A percentile compares a stretch with the other conserved stretches of the same genome.
Evolutionary conservation across 2,113 vertebrate genomes (phyloP).

Genomic region (Siniperca chuatsi): DNA sequence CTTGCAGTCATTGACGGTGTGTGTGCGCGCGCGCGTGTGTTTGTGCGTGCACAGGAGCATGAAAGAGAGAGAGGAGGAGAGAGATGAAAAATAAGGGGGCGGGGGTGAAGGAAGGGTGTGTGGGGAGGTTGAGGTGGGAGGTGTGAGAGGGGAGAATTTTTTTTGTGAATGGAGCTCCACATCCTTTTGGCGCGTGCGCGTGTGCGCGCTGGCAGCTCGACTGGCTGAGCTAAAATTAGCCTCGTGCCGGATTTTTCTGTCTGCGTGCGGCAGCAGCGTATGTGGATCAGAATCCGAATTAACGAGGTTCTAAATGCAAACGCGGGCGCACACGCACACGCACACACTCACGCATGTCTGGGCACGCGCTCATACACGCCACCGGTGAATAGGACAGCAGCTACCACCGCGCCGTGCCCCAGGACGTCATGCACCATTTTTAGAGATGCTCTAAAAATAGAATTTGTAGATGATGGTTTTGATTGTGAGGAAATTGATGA

Average conservation of each 20-base stretch:
- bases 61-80: conserved; percentile 18
- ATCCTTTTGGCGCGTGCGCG: conserved; percentile 39
- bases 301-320: background rate
- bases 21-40: conserved; percentile 4
- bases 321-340: background rate
- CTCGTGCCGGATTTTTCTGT: conserved; percentile 15
- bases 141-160: conserved; percentile 19
- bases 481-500: conserved; percentile 11
- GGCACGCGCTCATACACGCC: conserved; percentile 47
- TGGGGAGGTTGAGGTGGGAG: background rate
- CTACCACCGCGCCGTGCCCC: conserved; percentile 51
- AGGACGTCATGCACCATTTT: conserved; percentile 82
- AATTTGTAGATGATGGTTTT: conserved; percentile 58
- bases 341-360: conserved; percentile 24
- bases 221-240: conserved; percentile 74
- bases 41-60: conserved; percentile 7
- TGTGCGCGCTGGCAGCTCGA: conserved; percentile 30
- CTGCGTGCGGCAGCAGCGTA: background rate
- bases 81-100: conserved; percentile 27
- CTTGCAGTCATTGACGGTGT: conserved; percentile 55
- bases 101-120: conserved; percentile 9
- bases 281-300: conserved; percentile 38
- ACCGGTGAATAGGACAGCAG: conserved; percentile 65
- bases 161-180: conserved; percentile 80
- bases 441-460: conserved; percentile 81